A percentile compares a stretch with the other conserved stretches of the same genome.
phyloP scores from a whole-genome alignment of 92 coral and sea anemone species.

The Meandrina meandrites region DNA sequence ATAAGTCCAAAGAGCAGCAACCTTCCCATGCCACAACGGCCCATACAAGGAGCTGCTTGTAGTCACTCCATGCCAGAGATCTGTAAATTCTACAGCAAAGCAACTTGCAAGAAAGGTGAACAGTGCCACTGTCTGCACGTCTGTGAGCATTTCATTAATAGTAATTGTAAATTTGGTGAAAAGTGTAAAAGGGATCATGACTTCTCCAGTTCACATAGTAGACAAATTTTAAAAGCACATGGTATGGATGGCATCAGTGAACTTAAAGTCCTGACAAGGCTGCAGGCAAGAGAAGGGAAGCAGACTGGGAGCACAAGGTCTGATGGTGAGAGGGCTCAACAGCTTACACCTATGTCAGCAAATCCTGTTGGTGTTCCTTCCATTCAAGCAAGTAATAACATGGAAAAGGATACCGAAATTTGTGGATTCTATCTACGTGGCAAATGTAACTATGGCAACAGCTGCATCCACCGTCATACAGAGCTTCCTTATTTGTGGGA shows the following conservation, averaged over 20 bases:
- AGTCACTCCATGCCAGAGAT: constrained; percentile 57
- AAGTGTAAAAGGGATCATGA: constrained; percentile 76
- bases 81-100: constrained; percentile 81
- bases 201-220: constrained; percentile 66
- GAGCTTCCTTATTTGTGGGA: constrained; percentile 93
- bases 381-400: neutral
- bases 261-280: constrained; percentile 22
- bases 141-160: constrained; percentile 76
- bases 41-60: constrained; percentile 46
- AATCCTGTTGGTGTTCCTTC: neutral
- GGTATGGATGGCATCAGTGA: constrained; percentile 41
- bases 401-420: constrained; percentile 60
- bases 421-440: constrained; percentile 92
- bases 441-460: constrained; percentile 81
- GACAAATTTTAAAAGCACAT: constrained; percentile 47
- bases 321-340: constrained; percentile 36
- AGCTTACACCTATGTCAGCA: neutral
- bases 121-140: constrained; percentile 84
- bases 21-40: neutral
- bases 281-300: constrained; percentile 54
- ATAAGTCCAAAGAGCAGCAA: neutral
- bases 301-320: constrained; percentile 50
- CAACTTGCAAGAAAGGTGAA: constrained; percentile 48
- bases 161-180: constrained; percentile 78
- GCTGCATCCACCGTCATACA: constrained; percentile 71